phyloP scores from a whole-genome alignment of 2,797 vertebrate species.

The Fringilla coelebs region DNA sequence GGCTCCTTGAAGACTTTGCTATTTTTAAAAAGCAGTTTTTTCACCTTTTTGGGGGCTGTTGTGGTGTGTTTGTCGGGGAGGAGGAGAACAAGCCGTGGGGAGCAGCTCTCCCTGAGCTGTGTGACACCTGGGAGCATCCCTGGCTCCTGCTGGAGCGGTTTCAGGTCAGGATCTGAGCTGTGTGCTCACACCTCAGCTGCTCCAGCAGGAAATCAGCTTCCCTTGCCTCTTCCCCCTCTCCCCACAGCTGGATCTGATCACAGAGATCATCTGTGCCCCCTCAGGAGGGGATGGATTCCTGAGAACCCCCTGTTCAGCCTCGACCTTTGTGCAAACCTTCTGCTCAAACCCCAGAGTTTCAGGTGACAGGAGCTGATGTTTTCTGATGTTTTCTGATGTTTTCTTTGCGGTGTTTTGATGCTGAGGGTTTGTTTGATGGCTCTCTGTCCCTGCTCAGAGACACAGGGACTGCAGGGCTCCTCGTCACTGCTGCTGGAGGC shows the following conservation, averaged over 20 bases:
- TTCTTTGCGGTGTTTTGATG: background rate
- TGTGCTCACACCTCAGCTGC: background rate
- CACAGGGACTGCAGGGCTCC: background rate
- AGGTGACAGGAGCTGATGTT: fast-evolving
- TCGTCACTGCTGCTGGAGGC: background rate
- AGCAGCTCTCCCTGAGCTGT: background rate
- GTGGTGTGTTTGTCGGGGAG: fast-evolving
- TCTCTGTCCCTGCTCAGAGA: background rate
- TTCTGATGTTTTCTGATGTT: background rate
- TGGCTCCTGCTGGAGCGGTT: background rate
- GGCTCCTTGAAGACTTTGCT: background rate
- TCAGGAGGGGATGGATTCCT: background rate
- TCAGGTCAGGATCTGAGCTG: background rate
- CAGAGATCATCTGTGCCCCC: background rate
- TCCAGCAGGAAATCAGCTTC: background rate
- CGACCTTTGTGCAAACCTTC: fast-evolving
- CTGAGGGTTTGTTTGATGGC: background rate
- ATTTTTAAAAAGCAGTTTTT: background rate
- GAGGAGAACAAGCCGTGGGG: background rate
- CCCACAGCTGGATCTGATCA: background rate
- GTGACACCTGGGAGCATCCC: background rate
- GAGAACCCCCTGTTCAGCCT: background rate
- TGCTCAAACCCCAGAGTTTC: background rate
- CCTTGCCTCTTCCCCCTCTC: background rate
- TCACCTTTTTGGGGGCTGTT: background rate